These are phyloP conservation scores for Aplysia californica DNA, from an alignment of 1,140 invertebrate genomes.

Conservation along the genomic window DNA sequence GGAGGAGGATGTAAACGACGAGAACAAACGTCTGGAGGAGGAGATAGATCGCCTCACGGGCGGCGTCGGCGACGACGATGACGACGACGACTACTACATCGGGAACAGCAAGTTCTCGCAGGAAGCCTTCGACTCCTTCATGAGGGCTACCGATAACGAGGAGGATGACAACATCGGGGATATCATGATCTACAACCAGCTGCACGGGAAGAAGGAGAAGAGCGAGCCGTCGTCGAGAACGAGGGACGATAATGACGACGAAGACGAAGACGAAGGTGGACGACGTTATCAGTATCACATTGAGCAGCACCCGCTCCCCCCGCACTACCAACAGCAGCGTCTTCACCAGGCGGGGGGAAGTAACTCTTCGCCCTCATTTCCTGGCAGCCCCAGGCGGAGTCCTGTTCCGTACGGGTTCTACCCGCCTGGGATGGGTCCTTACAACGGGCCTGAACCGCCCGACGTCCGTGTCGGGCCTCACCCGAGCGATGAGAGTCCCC, in stretches of 20 bases:
- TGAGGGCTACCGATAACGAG: slow-evolving; percentile 16
- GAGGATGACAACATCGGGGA: slow-evolving; percentile 21
- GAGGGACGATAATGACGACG: neutral
- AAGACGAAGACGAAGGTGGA: neutral
- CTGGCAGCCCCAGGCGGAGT: neutral
- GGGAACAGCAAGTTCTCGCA: slow-evolving; percentile 14
- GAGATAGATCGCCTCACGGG: slow-evolving; percentile 12
- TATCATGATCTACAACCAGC: slow-evolving; percentile 5
- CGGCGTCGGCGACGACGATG: slow-evolving; percentile 12
- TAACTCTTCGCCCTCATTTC: neutral
- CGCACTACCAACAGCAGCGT: neutral
- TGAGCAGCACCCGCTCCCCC: neutral
- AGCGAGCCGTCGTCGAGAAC: neutral
- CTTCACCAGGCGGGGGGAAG: neutral
- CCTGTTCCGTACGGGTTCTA: neutral
- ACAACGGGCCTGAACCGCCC: neutral
- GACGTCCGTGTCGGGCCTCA: neutral
- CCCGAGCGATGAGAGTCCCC: neutral
- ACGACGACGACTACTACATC: neutral
- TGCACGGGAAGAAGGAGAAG: slow-evolving; percentile 22
- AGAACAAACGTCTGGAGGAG: slow-evolving; percentile 3
- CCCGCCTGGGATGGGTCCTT: neutral
- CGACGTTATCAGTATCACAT: too few relatives aligned
- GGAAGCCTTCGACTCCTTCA: slow-evolving; percentile 32
- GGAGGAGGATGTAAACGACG: slow-evolving; percentile 7